These are phyloP conservation scores for Pseudobourletiella spinata DNA, from an alignment of 1,140 invertebrate species.

Conservation along the genomic window DNA sequence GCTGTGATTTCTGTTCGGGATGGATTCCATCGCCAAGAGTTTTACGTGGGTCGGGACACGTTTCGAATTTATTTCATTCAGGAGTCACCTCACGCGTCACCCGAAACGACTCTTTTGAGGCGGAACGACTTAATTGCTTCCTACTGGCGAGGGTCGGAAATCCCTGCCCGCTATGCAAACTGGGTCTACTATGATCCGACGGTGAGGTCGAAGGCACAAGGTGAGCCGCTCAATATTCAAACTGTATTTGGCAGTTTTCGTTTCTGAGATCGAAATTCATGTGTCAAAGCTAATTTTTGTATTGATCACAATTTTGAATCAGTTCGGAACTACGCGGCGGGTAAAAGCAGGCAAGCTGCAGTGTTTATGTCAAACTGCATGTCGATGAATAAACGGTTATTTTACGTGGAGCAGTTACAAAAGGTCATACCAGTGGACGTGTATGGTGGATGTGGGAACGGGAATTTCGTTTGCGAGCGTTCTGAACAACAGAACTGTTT, in stretches of 20 bases:
- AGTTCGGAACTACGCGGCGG: conserved; percentile 39
- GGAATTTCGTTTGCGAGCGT: conserved; percentile 38
- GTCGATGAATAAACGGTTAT: conserved; percentile 46
- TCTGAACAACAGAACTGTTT: background rate
- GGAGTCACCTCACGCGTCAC: conserved; percentile 13
- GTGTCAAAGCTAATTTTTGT: no score
- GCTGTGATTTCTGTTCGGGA: background rate
- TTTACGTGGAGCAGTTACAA: conserved; percentile 48
- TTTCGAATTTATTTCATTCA: conserved; percentile 18
- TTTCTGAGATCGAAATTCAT: no score
- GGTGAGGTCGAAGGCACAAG: background rate
- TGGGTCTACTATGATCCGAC: conserved; percentile 54
- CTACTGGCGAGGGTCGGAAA: conserved; percentile 62
- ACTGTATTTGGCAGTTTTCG: background rate
- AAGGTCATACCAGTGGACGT: conserved; percentile 53
- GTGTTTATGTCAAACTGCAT: conserved; percentile 54
- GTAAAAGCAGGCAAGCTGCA: conserved; percentile 10
- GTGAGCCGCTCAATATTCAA: background rate
- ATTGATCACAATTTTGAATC: no score
- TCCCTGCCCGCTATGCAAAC: conserved; percentile 88
- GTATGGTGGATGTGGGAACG: conserved; percentile 54
- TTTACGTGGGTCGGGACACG: background rate
- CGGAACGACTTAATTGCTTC: conserved; percentile 2
- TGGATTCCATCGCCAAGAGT: background rate
- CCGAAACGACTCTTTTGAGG: background rate